Base-by-base conservation (phyloP, 2,113 vertebrate genomes). In the Cebus imitator region DNA sequence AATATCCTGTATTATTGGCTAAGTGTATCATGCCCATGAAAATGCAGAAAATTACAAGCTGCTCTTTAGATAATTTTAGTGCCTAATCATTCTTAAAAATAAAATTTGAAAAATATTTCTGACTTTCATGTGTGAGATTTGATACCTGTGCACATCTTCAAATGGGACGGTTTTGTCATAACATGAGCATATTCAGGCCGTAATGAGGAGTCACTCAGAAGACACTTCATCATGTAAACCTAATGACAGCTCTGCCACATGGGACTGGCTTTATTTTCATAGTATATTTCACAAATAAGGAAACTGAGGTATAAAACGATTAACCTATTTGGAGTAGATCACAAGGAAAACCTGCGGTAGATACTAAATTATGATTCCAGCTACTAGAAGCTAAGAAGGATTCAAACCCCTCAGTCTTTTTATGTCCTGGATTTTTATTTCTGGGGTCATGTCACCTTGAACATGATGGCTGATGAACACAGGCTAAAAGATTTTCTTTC, bases 1-100 rank as follows among this genome's bases (percentile, higher is more conserved):
- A 97, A 98, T 98, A 98, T 96, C 95, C 88, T 97, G 27, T 95
- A 27, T 96, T 97, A 96, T 95, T 93, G 43, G 82, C 94, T 90
- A 93, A 97, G 80, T 97, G 73, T 20, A 96, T 32, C 14, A 52
- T 91, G 40, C 25, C 21, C 5, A 16, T 13, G 5, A 87, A 97
- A 97, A 93, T 45, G 21, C 9, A 92, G 21, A 88, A 81, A 82
- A 55, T 87, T 84, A 23, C 0, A 89, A 94, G 4, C 16, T 73
- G 4, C 45, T 12, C 18, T 81, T 75, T 61, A 75, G 17, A 48
- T 93, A 55, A 80, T 81, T 64, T 95, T 52, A 78, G n/a, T n/a
- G 12, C 6, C 96, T 85, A 68, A 48, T 72, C 7, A 87, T 89
- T 70, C 18, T 95, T 3, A 93, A 93, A 95, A 83, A 78, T 80